A percentile compares a stretch with the other conserved stretches of the same genome.
Evolutionary conservation across 2,113 vertebrate species (phyloP).

Genomic region (Tor tambroides): DNA sequence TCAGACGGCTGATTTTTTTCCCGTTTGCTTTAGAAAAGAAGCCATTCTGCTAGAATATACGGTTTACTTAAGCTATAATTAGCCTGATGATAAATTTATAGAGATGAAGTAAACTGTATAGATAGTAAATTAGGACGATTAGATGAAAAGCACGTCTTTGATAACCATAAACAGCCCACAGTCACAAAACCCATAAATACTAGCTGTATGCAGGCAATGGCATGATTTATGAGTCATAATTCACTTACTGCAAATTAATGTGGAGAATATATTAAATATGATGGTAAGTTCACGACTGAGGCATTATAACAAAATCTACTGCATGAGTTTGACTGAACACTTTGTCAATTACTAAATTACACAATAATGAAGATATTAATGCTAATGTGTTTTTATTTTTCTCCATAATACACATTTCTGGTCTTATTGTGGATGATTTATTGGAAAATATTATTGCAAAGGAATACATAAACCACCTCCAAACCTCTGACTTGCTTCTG

Average conservation of each 20-base stretch:
- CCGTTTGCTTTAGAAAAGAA: neutral
- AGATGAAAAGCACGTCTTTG: neutral
- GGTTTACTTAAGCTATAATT: neutral
- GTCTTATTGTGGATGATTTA: neutral
- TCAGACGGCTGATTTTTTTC: neutral
- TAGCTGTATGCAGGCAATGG: neutral
- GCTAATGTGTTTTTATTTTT: neutral
- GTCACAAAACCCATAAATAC: conserved; percentile 2
- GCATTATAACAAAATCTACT: neutral
- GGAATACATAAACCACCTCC: neutral
- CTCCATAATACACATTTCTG: neutral
- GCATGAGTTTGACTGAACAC: neutral
- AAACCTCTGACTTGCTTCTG: neutral
- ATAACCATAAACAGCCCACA: neutral
- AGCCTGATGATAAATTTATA: conserved; percentile 4
- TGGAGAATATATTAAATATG: conserved; percentile 1
- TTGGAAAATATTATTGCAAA: neutral
- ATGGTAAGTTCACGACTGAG: neutral
- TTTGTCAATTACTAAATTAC: neutral
- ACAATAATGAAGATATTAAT: neutral
- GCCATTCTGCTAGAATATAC: neutral
- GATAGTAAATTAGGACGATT: neutral
- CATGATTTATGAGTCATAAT: neutral
- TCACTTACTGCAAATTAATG: neutral
- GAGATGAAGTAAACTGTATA: neutral